Base-by-base conservation (phyloP, 2,888 invertebrate species). In the Dichetophora obliterata region DNA sequence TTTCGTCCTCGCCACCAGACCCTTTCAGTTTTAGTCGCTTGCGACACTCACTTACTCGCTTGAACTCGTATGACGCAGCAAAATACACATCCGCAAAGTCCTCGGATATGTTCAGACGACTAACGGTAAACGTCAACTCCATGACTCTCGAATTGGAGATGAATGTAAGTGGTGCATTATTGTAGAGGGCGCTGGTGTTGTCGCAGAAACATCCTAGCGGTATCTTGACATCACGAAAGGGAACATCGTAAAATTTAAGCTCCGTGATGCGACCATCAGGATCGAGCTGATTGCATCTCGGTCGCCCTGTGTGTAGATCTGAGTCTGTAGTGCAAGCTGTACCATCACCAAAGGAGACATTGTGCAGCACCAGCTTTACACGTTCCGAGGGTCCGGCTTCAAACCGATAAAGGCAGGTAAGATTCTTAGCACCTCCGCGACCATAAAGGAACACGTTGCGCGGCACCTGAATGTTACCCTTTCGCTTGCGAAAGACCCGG, bases 71-170 rank as follows among this genome's bases (percentile, higher is more conserved):
- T 14, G 91, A 90, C 6, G 94, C 95, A 84, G 93, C 93, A 88
- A 96, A 95, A 89, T 93, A 94, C 73, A 96, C 91, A 84, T 94
- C 93, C 43, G 95, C 92, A 87, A 95, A 95, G 89, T 97, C 95
- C 89, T 96, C 95, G 70, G 93, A 92, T 73, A 95, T 92, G 83
- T 92, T 92, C 90, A 96, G 92, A 75, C 92, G 91, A 79, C 93
- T 92, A 79, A 96, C 92, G 83, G 93, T 92, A 88, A 96, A 94
- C 82, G 93, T 93, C 76, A 96, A 90, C 89, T 96, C 95, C 85
- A 96, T 90, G 63, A 93, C 92, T 78, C 92, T 90, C 34, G 94
- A 92, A 48, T 93, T 91, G 11, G 94, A 93, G 78, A 92, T 89
- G 86, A 93, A 92, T 63, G 92, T 92, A 75, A 93, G 84, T 1